Percentiles rank a stretch among this genome's conserved stretches.
phyloP scores from a whole-genome alignment of 2,888 invertebrate species.

The Acronicta psi region DNA sequence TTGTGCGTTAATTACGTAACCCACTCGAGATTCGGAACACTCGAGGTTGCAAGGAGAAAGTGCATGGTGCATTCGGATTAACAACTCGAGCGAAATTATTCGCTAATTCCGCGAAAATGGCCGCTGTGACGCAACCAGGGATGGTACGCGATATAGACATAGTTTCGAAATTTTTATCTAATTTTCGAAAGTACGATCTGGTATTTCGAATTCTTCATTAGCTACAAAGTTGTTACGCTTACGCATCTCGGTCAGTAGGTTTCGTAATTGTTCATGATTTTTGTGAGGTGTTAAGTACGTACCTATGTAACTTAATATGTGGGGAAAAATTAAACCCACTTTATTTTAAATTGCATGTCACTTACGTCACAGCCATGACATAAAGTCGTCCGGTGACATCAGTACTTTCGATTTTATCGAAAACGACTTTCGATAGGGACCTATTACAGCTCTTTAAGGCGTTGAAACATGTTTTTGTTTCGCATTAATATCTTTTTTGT shows the following conservation, averaged over 20 bases:
- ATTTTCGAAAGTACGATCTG: slow-evolving; percentile 50
- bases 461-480: slow-evolving; percentile 58
- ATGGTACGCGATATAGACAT: slow-evolving; percentile 9
- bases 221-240: slow-evolving; percentile 39
- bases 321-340: slow-evolving; percentile 36
- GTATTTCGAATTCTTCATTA: slow-evolving; percentile 36
- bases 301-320: slow-evolving; percentile 35
- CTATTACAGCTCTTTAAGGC: slow-evolving; percentile 51
- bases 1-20: slow-evolving; percentile 60
- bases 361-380: slow-evolving; percentile 52
- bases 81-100: slow-evolving; percentile 63
- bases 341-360: slow-evolving; percentile 44
- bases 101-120: slow-evolving; percentile 67
- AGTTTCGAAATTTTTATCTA: slow-evolving; percentile 46
- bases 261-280: slow-evolving; percentile 44
- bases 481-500: slow-evolving; percentile 58
- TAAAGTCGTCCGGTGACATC: slow-evolving; percentile 61
- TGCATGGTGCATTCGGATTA: slow-evolving; percentile 72
- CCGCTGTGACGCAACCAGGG: slow-evolving; percentile 44
- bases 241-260: slow-evolving; percentile 50
- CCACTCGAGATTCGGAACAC: slow-evolving; percentile 65
- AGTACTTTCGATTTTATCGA: slow-evolving; percentile 68
- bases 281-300: slow-evolving; percentile 39
- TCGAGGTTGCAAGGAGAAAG: slow-evolving; percentile 70
- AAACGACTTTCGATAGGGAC: slow-evolving; percentile 54